phyloP scores from a whole-genome alignment of 2,797 vertebrate species.

The Crenuchus spilurus region DNA sequence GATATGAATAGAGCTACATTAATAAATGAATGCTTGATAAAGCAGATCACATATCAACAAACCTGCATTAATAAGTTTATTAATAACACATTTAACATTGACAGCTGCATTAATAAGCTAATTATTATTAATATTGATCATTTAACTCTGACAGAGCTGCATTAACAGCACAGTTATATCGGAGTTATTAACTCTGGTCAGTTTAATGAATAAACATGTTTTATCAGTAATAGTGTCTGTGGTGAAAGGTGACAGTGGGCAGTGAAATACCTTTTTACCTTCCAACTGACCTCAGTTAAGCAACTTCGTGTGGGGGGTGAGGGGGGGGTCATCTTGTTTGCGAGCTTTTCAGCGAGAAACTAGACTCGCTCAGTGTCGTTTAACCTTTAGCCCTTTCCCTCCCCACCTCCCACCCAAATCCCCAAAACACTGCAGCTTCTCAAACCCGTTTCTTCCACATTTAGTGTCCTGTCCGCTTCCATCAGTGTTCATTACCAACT shows the following conservation, averaged over 20 bases:
- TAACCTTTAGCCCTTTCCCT: background rate
- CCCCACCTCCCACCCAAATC: background rate
- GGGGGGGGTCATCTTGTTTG: background rate
- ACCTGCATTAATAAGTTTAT: too few relatives aligned
- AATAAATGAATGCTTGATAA: too few relatives aligned
- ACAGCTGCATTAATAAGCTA: too few relatives aligned
- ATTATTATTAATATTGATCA: too few relatives aligned
- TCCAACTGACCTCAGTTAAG: conserved; percentile 7
- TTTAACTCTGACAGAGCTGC: too few relatives aligned
- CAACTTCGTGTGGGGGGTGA: background rate
- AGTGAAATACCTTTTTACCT: background rate
- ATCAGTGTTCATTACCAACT: conserved; percentile 5
- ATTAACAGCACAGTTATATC: too few relatives aligned
- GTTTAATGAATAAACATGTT: too few relatives aligned
- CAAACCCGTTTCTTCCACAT: background rate
- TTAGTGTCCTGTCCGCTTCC: background rate
- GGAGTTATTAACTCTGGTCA: too few relatives aligned
- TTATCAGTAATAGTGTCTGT: too few relatives aligned
- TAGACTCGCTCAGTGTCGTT: background rate
- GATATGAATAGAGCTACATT: too few relatives aligned
- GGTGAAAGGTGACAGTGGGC: background rate
- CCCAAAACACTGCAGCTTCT: background rate
- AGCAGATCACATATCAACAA: too few relatives aligned
- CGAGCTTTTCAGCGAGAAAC: background rate
- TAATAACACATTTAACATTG: too few relatives aligned